Evolutionary conservation across 2,113 vertebrate genomes (phyloP).

Genomic region (Laticauda laticaudata): DNA sequence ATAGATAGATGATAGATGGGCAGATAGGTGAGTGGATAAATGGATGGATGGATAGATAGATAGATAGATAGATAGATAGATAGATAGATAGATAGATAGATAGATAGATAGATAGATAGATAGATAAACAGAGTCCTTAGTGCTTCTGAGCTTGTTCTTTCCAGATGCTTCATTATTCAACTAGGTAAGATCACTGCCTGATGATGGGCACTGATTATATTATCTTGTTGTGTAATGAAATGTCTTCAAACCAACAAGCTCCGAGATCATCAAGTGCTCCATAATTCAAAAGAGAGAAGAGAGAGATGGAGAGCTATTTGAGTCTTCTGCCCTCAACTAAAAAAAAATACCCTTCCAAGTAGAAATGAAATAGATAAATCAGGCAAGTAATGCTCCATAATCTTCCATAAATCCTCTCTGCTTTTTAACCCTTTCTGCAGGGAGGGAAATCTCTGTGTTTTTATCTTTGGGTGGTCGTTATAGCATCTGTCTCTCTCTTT

Average conservation of each 20-base stretch:
- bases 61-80: too few relatives aligned
- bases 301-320: constrained; percentile 24
- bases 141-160: background rate
- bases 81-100: too few relatives aligned
- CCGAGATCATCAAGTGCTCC: background rate
- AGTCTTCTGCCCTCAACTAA: constrained; percentile 15
- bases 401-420: constrained; percentile 39
- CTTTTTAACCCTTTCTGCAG: constrained; percentile 43
- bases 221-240: background rate
- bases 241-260: background rate
- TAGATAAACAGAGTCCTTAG: background rate
- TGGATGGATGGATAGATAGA: too few relatives aligned
- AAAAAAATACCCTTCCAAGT: background rate
- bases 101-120: too few relatives aligned
- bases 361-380: background rate
- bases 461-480: constrained; percentile 15
- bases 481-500: background rate
- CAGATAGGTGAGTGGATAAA: too few relatives aligned
- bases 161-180: background rate
- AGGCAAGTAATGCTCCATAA: constrained; percentile 35
- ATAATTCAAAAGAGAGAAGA: background rate
- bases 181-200: background rate
- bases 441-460: constrained; percentile 11
- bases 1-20: too few relatives aligned
- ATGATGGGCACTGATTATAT: background rate